These are phyloP conservation scores for Dasyurus viverrinus DNA, from an alignment of 2,113 vertebrate species.

Conservation along the genomic window DNA sequence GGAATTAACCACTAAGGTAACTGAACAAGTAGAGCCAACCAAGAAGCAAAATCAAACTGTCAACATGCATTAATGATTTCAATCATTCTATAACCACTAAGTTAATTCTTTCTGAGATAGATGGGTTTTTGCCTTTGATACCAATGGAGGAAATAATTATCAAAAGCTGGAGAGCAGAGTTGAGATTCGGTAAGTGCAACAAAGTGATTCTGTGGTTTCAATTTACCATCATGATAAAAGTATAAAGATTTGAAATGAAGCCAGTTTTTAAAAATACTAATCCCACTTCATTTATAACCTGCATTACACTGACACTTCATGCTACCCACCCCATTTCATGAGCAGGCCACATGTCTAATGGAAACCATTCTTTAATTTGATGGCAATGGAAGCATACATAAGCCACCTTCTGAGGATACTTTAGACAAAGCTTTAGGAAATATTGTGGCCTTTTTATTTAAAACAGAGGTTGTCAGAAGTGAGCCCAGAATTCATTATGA, in stretches of 20 bases:
- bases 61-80: constrained; percentile 22
- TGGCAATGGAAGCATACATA: not conserved
- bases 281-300: constrained; percentile 24
- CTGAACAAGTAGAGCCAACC: constrained; percentile 45
- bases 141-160: constrained; percentile 50
- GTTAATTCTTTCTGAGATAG: constrained; percentile 60
- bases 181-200: constrained; percentile 56
- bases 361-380: constrained; percentile 2
- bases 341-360: not conserved
- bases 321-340: not conserved
- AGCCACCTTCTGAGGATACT: not conserved
- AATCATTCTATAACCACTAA: constrained; percentile 23
- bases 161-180: constrained; percentile 26
- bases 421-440: not conserved
- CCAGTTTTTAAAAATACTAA: constrained; percentile 48
- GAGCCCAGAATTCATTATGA: not conserved
- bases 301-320: constrained; percentile 12
- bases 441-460: not conserved
- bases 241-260: constrained; percentile 3
- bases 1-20: constrained; percentile 25
- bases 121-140: constrained; percentile 42
- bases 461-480: constrained; percentile 28
- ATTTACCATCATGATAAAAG: constrained; percentile 63
- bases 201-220: constrained; percentile 61
- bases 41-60: constrained; percentile 34